phyloP scores from a whole-genome alignment of 2,888 invertebrate species.

The Dynastes grantii region DNA sequence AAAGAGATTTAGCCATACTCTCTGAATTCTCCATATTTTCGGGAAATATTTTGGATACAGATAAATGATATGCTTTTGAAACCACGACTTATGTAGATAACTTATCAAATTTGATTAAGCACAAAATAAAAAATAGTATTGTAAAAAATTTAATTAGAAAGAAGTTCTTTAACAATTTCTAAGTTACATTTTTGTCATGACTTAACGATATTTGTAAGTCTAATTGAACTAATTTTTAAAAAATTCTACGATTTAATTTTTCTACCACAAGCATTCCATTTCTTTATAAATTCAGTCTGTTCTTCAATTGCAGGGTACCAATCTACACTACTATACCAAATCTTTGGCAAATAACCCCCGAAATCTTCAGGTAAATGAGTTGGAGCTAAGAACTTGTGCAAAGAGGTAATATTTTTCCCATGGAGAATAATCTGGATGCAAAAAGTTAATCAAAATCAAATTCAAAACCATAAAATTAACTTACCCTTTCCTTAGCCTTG shows the following conservation, averaged over 20 bases:
- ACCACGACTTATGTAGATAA: too few species aligned
- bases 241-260: neutral
- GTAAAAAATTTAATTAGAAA: too few species aligned
- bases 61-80: too few species aligned
- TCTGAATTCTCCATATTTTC: too few species aligned
- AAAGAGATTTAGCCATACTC: too few species aligned
- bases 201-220: too few species aligned
- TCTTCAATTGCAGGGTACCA: slow-evolving; percentile 83
- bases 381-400: slow-evolving; percentile 82
- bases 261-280: slow-evolving; percentile 79
- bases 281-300: slow-evolving; percentile 77
- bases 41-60: too few species aligned
- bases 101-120: too few species aligned
- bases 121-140: too few species aligned
- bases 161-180: too few species aligned
- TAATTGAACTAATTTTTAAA: neutral
- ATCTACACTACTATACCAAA: slow-evolving; percentile 83
- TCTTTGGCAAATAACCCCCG: slow-evolving; percentile 81
- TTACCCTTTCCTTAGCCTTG: slow-evolving; percentile 84
- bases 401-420: slow-evolving; percentile 84
- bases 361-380: slow-evolving; percentile 83
- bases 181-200: too few species aligned
- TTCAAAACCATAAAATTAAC: slow-evolving; percentile 59
- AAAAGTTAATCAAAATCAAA: neutral
- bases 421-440: slow-evolving; percentile 85